Evolutionary conservation across 2,113 vertebrate genomes (phyloP).

Genomic region (Semicossyphus pulcher): DNA sequence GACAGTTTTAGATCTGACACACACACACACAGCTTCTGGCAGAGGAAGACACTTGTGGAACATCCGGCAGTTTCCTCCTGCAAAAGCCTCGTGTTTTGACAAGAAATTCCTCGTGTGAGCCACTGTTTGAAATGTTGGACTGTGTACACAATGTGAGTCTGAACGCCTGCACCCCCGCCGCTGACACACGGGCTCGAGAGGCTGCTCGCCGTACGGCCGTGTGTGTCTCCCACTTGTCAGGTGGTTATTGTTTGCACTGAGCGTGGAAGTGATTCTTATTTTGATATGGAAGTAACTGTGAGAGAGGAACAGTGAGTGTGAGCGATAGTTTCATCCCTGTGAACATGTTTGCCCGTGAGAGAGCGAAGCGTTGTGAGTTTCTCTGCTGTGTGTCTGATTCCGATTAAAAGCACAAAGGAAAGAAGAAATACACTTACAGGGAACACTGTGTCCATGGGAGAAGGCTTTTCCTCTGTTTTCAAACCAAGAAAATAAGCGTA

Average conservation of each 20-base stretch:
- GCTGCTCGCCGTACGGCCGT: not conserved
- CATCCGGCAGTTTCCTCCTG: slow-evolving; percentile 74
- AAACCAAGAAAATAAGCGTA: not conserved
- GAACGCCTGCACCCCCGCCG: slow-evolving; percentile 27
- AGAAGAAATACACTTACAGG: not conserved
- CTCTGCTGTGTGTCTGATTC: not conserved
- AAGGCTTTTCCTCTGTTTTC: not conserved
- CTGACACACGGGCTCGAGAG: slow-evolving; percentile 26
- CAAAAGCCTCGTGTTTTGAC: slow-evolving; percentile 79
- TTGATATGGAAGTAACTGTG: not conserved
- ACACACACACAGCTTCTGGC: slow-evolving; percentile 55
- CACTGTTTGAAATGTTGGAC: slow-evolving; percentile 68
- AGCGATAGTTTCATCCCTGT: not conserved
- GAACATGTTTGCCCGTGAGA: not conserved
- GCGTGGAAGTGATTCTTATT: not conserved
- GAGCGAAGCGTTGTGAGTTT: not conserved
- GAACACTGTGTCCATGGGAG: not conserved
- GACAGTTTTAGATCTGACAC: slow-evolving; percentile 59
- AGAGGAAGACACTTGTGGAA: slow-evolving; percentile 66
- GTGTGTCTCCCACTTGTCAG: not conserved
- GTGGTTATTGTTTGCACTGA: not conserved
- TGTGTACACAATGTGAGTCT: slow-evolving; percentile 48
- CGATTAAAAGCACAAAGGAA: slow-evolving; percentile 17
- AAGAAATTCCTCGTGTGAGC: slow-evolving; percentile 74
- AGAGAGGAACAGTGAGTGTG: not conserved